Evolutionary conservation across 2,113 vertebrate genomes (phyloP), one percentile per base, ranked within the genome.

Genomic region (Campylomormyrus numenius): DNA sequence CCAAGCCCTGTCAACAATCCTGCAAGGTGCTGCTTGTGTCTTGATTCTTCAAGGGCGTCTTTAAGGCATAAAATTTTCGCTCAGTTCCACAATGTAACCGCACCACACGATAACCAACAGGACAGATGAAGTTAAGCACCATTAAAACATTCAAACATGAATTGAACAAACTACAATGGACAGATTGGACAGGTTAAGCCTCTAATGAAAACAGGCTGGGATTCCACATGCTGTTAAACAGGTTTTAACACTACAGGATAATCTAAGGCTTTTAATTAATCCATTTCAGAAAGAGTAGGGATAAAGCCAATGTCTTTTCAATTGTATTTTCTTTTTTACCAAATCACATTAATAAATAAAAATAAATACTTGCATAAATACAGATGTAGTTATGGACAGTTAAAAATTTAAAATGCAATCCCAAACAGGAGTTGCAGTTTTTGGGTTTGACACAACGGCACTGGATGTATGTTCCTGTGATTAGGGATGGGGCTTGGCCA

Each of bases 301-400:
- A 92, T 94, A 94, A 95, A 95, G 94, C 94, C 94, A 92, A 92
- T 85, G 94, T 88, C 94, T 39, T 49, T 89, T 56, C 77, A 52
- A 13, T 84, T 84, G 8, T 46, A 45, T 45, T 94, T 88, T 92
- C 88, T 93, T 91, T 92, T 92, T 88, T 89, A 39, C 90, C 83
- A 91, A 94, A 92, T 90, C 87, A 91, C 62, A 90, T 92, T 85
- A 89, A 91, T 88, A 91, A 90, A 91, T 91, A 93, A 53, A 92
- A 91, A 91, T 91, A 94, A 94, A 94, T 91, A 93, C 89, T 91
- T 94, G 94, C 94, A 95, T 95, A 94, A 94, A 95, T 94, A 93
- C 89, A 88, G 87, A 89, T 31, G 91, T 89, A 91, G 56, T 84
- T 91, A 93, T 89, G 84, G 85, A 88, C 10, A 87, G 83, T 89